Evolutionary conservation across 2,797 vertebrate genomes (phyloP), one percentile per base, ranked within the genome.

Genomic region (Trematomus bernacchii): DNA sequence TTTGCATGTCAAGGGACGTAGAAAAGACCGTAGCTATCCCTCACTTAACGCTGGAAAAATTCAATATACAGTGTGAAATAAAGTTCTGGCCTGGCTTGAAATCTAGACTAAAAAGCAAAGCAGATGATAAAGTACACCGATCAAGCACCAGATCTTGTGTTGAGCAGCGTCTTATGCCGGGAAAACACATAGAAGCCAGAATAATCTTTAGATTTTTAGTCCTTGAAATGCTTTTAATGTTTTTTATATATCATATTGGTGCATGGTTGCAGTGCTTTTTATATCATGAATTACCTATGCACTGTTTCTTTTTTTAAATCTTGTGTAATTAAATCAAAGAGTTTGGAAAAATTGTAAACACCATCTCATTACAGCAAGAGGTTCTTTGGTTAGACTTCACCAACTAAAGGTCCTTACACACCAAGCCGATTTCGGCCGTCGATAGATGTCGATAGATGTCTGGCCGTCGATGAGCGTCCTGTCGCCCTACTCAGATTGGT

Each of bases 31-130:
- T 27, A 27, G 27, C 27, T 9, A 37, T 37, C 33, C 33, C 33
- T 37, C 33, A 15, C 13, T 23, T 23, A 65, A 13, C 40, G 12
- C 37, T 37, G 27, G 11, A 19, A 50, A 47, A 1, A 40, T 55
- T 18, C 30, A 55, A 55, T 55, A 0, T 30, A 30, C 53, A 13
- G 12, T 1, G 19, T 53, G 53, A 33, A 33, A 27, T 55, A 18
- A 59, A 42, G 37, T 21, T 40, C 57, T 13, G 57, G 37, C n/a
- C 37, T 43, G 37, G 7, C 40, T 59, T 59, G 57, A 59, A 59
- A 59, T 11, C 57, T 59, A 43, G 2, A 43, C 6, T 9, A 37
- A 37, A 37, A 59, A 14, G n/a, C 57, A 42, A 13, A 59, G n/a
- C n/a, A 43, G 37, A 37, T 59, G 16, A 57, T 57, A 27, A 48